These are phyloP conservation scores for Embidobia sp. DNA, from an alignment of 2,888 invertebrate species.

Conservation along the genomic window DNA sequence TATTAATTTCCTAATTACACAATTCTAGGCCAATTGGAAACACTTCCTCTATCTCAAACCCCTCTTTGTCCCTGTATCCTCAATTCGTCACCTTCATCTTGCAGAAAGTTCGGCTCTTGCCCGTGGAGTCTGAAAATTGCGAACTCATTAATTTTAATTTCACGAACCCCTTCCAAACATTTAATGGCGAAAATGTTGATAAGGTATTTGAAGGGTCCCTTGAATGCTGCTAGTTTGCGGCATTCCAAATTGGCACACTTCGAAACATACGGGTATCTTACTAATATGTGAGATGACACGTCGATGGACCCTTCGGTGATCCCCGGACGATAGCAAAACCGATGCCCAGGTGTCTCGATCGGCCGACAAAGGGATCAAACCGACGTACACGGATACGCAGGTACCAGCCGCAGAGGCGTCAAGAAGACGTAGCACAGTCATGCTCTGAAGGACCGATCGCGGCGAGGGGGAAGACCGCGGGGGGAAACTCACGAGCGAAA, in stretches of 20 bases:
- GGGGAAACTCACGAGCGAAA: slow-evolving; percentile 43
- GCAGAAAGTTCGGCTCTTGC: no score
- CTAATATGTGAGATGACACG: slow-evolving; percentile 63
- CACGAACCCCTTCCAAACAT: no score
- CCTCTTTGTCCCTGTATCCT: no score
- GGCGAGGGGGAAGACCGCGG: slow-evolving; percentile 17
- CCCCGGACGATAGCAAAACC: slow-evolving; percentile 62
- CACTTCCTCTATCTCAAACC: no score
- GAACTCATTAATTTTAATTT: no score
- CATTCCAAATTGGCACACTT: slow-evolving; percentile 56
- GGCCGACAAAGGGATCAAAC: slow-evolving; percentile 68
- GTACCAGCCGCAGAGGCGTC: slow-evolving; percentile 61
- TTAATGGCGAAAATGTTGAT: no score
- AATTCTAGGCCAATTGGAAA: no score
- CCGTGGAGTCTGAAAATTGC: no score
- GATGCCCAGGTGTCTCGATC: slow-evolving; percentile 68
- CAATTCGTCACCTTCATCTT: no score
- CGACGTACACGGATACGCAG: slow-evolving; percentile 47
- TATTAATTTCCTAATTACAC: no score
- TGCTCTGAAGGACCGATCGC: slow-evolving; percentile 51
- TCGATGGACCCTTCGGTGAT: slow-evolving; percentile 67
- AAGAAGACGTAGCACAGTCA: slow-evolving; percentile 63
- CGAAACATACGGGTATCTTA: slow-evolving; percentile 47
- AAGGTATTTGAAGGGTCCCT: no score
- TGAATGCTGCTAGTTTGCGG: slow-evolving; percentile 24